Evolutionary conservation across 53 echinoderm and acorn worm species (phyloP).

Genomic region (Luidia sarsii): DNA sequence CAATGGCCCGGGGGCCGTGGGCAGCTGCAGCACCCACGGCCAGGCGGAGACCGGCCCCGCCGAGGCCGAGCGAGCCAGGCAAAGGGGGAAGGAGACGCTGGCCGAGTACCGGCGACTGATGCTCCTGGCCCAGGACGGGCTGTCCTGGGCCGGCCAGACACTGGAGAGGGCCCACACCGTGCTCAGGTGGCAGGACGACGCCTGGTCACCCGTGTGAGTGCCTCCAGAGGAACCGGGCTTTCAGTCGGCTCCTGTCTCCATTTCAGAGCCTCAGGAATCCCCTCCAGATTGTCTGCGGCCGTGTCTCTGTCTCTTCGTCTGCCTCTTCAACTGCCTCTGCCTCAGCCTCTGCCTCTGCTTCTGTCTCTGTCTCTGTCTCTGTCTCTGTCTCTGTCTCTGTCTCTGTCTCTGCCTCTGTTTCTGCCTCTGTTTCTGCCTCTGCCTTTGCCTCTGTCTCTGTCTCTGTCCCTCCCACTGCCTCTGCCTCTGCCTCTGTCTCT

Average conservation of each 20-base stretch:
- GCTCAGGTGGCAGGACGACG: slow-evolving; percentile 27
- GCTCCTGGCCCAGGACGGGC: slow-evolving; percentile 23
- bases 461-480: too few species aligned
- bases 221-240: too few species aligned
- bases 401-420: too few species aligned
- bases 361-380: too few species aligned
- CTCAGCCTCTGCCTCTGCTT: too few species aligned
- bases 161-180: slow-evolving; percentile 8
- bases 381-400: background rate
- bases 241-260: too few species aligned
- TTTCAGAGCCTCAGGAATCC: background rate
- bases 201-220: slow-evolving; percentile 33
- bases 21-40: background rate
- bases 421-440: too few species aligned
- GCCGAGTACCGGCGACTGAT: slow-evolving; percentile 36
- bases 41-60: background rate
- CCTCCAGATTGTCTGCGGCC: background rate
- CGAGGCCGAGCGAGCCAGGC: slow-evolving; percentile 12
- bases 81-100: slow-evolving; percentile 6
- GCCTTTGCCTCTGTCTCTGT: too few species aligned
- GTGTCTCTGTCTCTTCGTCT: too few species aligned
- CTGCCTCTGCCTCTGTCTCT: too few species aligned
- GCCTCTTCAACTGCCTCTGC: too few species aligned
- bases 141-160: background rate
- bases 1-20: too few species aligned